Base-by-base conservation (phyloP, 1,140 invertebrate genomes). In the Ditylenchus dipsaci region DNA sequence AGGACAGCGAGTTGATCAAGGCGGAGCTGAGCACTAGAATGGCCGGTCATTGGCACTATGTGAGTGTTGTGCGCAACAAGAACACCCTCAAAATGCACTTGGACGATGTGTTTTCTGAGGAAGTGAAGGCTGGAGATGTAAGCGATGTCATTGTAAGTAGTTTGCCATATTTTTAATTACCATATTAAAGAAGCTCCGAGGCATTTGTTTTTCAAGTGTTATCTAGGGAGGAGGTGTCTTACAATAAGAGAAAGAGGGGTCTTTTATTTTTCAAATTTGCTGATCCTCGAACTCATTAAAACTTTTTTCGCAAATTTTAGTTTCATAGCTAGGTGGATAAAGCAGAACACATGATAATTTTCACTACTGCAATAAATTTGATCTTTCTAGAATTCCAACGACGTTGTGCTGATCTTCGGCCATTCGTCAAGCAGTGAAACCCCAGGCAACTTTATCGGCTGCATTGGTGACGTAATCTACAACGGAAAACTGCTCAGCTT, bases 391-490 rank as follows among this genome's bases (percentile, higher is more conserved):
- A 62, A 26, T 56, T 68, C 67, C 17, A 61, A 59, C 30, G 45
- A 68, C 42, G 60, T 68, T 30, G 27, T 68, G 26, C n/a, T 68
- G 1, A 47, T 43, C 23, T 68, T 68, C 38, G 67, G 67, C 19
- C 59, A 58, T 21, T 21, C 76, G 5, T 38, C 33, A 21, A 21
- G 49, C 19, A 62, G 68, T 19, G 72, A 66, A 19, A 29, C 69
- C 17, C 77, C 73, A 27, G 66, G 53, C 17, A 63, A 49, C 15
- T 92, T 92, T 78, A 84, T 87, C 27, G 92, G 92, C 0, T 94
- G 92, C 79, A 88, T 95, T 53, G 90, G 90, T 13, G 92, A 95
- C 80, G 88, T 90, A 0, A 92, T 90, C 0, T 82, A 93, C 1
- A 92, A 93, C 78, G 89, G 89, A 23, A 85, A 85, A 23, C 88